A percentile compares a stretch with the other conserved stretches of the same genome.
These are phyloP conservation scores for Tiliacea citrago DNA, from an alignment of 2,888 invertebrate species.

Conservation along the genomic window DNA sequence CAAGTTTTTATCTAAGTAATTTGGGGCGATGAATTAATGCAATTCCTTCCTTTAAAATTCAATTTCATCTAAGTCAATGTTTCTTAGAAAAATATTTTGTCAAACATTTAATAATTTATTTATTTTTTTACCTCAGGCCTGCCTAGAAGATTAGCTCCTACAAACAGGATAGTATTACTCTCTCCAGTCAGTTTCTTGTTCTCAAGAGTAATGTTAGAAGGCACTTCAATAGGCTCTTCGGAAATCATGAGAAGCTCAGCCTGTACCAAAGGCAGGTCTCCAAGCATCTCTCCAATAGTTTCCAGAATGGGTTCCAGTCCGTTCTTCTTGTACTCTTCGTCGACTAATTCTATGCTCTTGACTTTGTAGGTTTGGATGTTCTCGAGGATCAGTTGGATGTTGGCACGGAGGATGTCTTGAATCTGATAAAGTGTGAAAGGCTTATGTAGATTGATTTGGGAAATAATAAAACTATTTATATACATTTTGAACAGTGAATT, in stretches of 20 bases:
- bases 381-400: constrained; percentile 94
- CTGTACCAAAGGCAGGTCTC: constrained; percentile 93
- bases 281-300: constrained; percentile 90
- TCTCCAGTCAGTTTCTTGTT: constrained; percentile 91
- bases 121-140: constrained; percentile 83
- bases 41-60: not conserved
- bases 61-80: not conserved
- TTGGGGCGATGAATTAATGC: not conserved
- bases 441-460: not conserved
- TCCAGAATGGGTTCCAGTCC: constrained; percentile 88
- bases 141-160: constrained; percentile 89
- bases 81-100: not conserved
- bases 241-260: constrained; percentile 91
- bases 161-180: constrained; percentile 86
- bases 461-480: not conserved
- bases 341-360: constrained; percentile 90
- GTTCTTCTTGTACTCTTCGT: constrained; percentile 88
- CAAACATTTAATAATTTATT: not conserved
- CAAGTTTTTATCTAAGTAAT: not conserved
- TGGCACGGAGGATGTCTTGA: constrained; percentile 90
- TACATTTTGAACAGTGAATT: not conserved
- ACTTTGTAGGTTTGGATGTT: constrained; percentile 92
- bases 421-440: constrained; percentile 67
- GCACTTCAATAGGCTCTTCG: constrained; percentile 86
- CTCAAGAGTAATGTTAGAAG: constrained; percentile 89